phyloP scores from a whole-genome alignment of 2,797 vertebrate genomes.

The Sebastes minor region DNA sequence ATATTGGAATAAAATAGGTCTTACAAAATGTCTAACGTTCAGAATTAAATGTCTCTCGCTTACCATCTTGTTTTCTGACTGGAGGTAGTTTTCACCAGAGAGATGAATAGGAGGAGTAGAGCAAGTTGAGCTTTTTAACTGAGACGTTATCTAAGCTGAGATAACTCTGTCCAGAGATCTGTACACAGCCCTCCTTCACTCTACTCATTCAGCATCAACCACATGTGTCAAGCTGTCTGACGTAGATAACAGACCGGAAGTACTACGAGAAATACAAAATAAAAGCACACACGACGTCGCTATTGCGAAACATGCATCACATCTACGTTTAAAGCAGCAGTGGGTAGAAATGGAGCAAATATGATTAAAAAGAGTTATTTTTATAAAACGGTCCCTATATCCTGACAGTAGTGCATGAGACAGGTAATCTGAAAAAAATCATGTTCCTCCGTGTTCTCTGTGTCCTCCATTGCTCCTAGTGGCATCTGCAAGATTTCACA shows the following conservation, averaged over 20 bases:
- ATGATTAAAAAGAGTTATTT: too few species aligned
- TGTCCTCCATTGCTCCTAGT: too few species aligned
- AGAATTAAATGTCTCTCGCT: neutral
- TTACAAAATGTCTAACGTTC: neutral
- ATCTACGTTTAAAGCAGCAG: neutral
- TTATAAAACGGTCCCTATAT: too few species aligned
- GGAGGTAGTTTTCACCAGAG: neutral
- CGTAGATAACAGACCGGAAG: neutral
- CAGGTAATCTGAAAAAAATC: too few species aligned
- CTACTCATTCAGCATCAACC: neutral
- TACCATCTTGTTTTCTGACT: constrained; percentile 5
- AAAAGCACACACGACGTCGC: neutral
- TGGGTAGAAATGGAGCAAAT: too few species aligned
- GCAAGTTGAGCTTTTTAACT: accelerated
- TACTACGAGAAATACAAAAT: neutral
- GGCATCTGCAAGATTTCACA: too few species aligned
- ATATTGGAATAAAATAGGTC: neutral
- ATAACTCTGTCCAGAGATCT: neutral
- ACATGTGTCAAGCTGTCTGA: neutral
- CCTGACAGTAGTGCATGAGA: too few species aligned
- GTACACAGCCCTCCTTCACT: neutral
- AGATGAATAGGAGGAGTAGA: neutral
- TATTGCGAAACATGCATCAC: too few species aligned
- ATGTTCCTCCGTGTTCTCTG: too few species aligned
- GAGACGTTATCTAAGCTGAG: neutral